A percentile compares a stretch with the other conserved stretches of the same genome.
Conservation (phyloP, 2,888 invertebrate genomes). For the Phrixothrix hirtus region DNA sequence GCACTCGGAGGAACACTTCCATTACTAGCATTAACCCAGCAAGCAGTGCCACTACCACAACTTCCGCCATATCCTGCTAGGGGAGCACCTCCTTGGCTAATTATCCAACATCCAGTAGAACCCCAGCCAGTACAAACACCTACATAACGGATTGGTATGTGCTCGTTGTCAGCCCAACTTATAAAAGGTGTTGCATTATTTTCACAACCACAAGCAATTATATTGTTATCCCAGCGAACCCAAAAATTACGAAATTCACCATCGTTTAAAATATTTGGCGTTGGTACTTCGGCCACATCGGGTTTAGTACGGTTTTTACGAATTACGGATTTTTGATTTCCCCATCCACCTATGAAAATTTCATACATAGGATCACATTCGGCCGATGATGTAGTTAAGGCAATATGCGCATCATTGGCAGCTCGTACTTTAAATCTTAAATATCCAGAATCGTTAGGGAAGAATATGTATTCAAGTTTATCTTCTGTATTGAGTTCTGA, state of each 20-base stretch:
- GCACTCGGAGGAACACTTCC: conserved; percentile 75
- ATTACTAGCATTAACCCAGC: conserved; percentile 71
- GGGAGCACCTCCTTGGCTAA: conserved; percentile 58
- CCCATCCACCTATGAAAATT: conserved; percentile 88
- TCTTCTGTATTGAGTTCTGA: conserved; percentile 79
- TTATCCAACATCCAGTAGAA: conserved; percentile 77
- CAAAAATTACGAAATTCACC: conserved; percentile 83
- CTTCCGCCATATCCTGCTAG: conserved; percentile 40
- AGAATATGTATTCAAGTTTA: conserved; percentile 80
- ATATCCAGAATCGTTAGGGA: conserved; percentile 70
- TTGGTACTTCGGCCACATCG: conserved; percentile 61
- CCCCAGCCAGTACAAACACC: conserved; percentile 90
- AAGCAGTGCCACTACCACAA: conserved; percentile 50
- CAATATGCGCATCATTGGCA: conserved; percentile 82
- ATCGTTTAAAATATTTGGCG: conserved; percentile 71
- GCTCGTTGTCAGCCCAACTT: conserved; percentile 70
- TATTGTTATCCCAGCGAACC: conserved; percentile 75
- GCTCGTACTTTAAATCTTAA: conserved; percentile 80
- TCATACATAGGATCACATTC: conserved; percentile 82
- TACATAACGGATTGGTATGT: conserved; percentile 72
- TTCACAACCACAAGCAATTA: conserved; percentile 52
- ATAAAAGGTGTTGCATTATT: conserved; percentile 76
- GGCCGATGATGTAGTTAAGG: conserved; percentile 71
- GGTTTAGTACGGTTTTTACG: conserved; percentile 72
- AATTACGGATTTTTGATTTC: conserved; percentile 80